These are phyloP conservation scores for Notolabrus celidotus DNA, from an alignment of 2,797 vertebrate genomes.

Conservation along the genomic window DNA sequence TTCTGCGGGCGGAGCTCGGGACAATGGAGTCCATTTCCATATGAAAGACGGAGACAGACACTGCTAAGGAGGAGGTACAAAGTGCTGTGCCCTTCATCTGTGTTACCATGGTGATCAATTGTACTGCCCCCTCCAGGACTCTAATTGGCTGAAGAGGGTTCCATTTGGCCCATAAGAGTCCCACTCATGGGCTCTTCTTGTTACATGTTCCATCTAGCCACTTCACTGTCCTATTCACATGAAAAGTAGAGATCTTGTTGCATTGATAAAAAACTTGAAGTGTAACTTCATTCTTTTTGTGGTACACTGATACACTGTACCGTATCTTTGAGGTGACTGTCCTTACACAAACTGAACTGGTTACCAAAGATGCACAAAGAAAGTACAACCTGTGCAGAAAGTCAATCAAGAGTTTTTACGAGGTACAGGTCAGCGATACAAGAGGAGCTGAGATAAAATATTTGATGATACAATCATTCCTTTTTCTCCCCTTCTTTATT, in stretches of 20 bases:
- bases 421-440: conserved; percentile 36
- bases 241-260: conserved; percentile 62
- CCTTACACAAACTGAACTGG: no score
- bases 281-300: conserved; percentile 31
- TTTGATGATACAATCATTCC: conserved; percentile 61
- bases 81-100: conserved; percentile 72
- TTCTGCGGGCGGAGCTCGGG: conserved; percentile 46
- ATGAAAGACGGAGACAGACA: conserved; percentile 71
- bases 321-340: not conserved
- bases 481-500: conserved; percentile 27
- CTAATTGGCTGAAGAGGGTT: conserved; percentile 75
- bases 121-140: conserved; percentile 64
- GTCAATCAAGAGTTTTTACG: conserved; percentile 30
- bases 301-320: not conserved
- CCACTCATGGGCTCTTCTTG: conserved; percentile 64
- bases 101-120: conserved; percentile 82
- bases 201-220: conserved; percentile 66
- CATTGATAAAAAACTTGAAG: conserved; percentile 46
- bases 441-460: conserved; percentile 51
- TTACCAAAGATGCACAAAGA: conserved; percentile 5
- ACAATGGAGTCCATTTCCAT: conserved; percentile 72
- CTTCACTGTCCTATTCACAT: conserved; percentile 69
- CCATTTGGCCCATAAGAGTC: conserved; percentile 72
- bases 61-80: conserved; percentile 58
- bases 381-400: conserved; percentile 25